Evolutionary conservation across 92 coral and sea anemone species (phyloP).

Genomic region (Plumapathes pennacea): DNA sequence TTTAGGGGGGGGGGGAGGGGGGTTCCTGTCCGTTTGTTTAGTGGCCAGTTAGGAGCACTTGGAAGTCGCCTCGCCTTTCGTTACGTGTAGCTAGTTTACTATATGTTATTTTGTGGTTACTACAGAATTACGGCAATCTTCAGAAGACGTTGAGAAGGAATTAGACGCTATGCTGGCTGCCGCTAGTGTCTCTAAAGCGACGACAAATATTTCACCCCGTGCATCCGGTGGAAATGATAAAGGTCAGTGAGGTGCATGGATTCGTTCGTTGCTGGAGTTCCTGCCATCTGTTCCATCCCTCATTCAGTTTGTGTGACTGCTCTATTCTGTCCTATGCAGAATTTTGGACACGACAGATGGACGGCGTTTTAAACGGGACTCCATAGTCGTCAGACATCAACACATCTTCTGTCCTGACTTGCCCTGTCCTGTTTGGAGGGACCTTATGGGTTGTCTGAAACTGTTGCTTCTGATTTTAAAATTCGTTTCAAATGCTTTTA

Average conservation of each 20-base stretch:
- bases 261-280: neutral
- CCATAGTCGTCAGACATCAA: no score
- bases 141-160: slow-evolving; percentile 66
- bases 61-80: no score
- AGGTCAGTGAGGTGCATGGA: no score
- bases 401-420: no score
- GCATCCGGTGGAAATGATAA: slow-evolving; percentile 9
- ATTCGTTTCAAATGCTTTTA: no score
- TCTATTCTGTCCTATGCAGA: neutral
- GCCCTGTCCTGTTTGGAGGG: no score
- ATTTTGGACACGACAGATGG: slow-evolving; percentile 18
- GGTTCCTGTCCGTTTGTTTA: no score
- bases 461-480: no score
- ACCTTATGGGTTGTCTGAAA: no score
- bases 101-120: neutral
- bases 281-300: neutral
- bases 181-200: slow-evolving; percentile 16
- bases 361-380: no score
- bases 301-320: neutral
- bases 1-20: no score
- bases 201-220: neutral
- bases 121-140: slow-evolving; percentile 11
- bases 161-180: slow-evolving; percentile 74
- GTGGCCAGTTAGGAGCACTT: no score
- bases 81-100: neutral